phyloP scores from a whole-genome alignment of 2,888 invertebrate species.

The Drosophila setosimentum region DNA sequence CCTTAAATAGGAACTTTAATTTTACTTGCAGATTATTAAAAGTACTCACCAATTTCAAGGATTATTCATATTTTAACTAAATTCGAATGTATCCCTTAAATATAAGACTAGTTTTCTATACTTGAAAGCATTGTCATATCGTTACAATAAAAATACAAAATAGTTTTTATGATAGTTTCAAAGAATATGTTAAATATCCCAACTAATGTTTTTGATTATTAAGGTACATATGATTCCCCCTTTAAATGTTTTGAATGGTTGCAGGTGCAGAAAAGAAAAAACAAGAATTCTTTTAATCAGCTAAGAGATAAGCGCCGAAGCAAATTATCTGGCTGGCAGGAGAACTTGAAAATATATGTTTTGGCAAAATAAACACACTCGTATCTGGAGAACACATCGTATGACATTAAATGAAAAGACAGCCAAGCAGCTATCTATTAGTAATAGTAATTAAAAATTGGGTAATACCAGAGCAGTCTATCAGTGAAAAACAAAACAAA shows the following conservation, averaged over 20 bases:
- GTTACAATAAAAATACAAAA: not conserved
- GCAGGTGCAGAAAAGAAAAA: not conserved
- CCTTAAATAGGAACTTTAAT: too few relatives aligned
- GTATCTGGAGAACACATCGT: conserved; percentile 2
- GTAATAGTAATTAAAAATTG: conserved; percentile 35
- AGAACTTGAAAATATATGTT: not conserved
- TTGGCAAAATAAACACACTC: conserved; percentile 2
- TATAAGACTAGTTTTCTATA: not conserved
- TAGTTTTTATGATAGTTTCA: not conserved
- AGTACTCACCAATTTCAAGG: not conserved
- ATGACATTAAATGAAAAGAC: conserved; percentile 32
- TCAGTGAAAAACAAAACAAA: not conserved
- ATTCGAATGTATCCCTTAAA: not conserved
- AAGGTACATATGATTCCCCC: not conserved
- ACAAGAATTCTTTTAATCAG: conserved; percentile 19
- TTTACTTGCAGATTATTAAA: not conserved
- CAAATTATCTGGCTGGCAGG: conserved; percentile 17
- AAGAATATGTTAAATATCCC: not conserved
- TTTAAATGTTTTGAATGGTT: not conserved
- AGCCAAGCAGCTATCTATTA: conserved; percentile 1
- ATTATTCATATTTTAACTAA: not conserved
- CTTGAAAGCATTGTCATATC: not conserved
- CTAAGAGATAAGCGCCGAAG: conserved; percentile 20
- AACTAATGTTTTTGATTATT: not conserved
- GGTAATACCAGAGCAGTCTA: conserved; percentile 6